Conservation (phyloP, 2,113 vertebrate genomes). For the Trematomus loennbergii region DNA sequence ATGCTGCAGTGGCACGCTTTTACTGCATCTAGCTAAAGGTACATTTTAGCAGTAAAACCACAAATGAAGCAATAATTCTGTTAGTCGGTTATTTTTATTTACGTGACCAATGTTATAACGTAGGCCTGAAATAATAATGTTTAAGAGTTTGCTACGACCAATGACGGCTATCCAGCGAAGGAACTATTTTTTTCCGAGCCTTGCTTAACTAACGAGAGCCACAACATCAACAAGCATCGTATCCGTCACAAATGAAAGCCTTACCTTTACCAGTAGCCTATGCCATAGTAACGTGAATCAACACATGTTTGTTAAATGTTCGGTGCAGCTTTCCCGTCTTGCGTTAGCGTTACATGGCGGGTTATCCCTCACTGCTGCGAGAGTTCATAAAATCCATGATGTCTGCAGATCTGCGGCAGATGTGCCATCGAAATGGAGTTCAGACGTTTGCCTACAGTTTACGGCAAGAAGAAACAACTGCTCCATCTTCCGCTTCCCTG, state of each 20-base stretch:
- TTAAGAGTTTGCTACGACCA: slow-evolving; percentile 25
- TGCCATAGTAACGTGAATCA: slow-evolving; percentile 4
- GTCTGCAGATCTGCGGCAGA: slow-evolving; percentile 47
- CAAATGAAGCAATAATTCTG: neutral
- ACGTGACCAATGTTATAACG: too few species aligned
- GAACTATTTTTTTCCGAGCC: neutral
- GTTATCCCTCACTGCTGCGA: slow-evolving; percentile 4
- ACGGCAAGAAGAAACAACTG: slow-evolving; percentile 42
- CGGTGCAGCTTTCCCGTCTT: neutral
- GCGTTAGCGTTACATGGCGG: slow-evolving; percentile 15
- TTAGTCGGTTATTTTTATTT: neutral
- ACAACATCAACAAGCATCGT: slow-evolving; percentile 8
- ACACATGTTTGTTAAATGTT: slow-evolving; percentile 26
- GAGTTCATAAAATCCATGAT: slow-evolving; percentile 12
- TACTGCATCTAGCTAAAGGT: neutral
- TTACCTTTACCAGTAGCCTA: slow-evolving; percentile 45
- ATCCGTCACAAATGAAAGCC: neutral
- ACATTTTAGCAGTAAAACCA: neutral
- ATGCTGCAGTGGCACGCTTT: too few species aligned
- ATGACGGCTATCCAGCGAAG: slow-evolving; percentile 5
- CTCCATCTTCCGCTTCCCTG: slow-evolving; percentile 65
- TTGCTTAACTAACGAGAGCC: slow-evolving; percentile 4
- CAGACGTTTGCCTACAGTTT: slow-evolving; percentile 49
- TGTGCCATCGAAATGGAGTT: slow-evolving; percentile 38
- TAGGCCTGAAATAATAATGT: too few species aligned